Evolutionary conservation across 2,113 vertebrate species (phyloP).

Genomic region (Hippotragus niger): DNA sequence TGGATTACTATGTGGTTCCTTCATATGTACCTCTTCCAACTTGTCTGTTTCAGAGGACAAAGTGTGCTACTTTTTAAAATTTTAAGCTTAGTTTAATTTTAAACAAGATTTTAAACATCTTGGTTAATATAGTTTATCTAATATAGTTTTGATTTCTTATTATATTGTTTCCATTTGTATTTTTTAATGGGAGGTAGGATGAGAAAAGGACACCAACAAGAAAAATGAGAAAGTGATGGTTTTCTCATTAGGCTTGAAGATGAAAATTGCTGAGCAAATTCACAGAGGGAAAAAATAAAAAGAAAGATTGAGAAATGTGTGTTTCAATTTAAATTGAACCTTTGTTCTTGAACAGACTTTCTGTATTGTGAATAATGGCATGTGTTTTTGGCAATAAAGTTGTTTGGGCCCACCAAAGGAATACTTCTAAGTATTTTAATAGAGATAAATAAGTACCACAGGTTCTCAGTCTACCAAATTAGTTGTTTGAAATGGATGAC

Average conservation of each 20-base stretch:
- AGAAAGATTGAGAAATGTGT: neutral
- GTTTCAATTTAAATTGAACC: neutral
- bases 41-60: neutral
- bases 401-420: neutral
- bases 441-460: neutral
- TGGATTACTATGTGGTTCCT: neutral
- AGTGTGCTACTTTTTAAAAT: neutral
- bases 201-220: neutral
- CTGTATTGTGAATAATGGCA: neutral
- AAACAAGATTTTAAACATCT: neutral
- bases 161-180: neutral
- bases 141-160: neutral
- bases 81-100: neutral
- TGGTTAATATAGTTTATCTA: neutral
- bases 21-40: neutral
- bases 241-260: neutral
- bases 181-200: neutral
- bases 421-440: neutral
- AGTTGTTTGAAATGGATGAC: neutral
- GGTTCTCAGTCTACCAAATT: neutral
- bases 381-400: neutral
- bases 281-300: neutral
- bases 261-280: neutral
- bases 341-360: neutral
- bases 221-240: neutral